phyloP scores from a whole-genome alignment of 2,113 vertebrate species.

The Ictidomys tridecemlineatus region DNA sequence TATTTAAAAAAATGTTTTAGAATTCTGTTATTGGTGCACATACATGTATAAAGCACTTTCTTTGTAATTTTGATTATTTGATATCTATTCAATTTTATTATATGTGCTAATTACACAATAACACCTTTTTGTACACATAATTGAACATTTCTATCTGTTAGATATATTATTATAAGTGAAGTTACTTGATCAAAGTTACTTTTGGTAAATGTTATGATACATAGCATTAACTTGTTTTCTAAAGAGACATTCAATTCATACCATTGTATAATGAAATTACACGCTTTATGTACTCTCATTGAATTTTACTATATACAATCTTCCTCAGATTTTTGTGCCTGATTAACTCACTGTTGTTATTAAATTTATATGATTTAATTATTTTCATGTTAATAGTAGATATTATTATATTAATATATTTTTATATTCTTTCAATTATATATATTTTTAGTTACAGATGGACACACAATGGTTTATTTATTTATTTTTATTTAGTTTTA shows the following conservation, averaged over 20 bases:
- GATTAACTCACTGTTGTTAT: background rate
- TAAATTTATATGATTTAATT: background rate
- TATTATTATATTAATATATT: background rate
- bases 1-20: background rate
- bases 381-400: background rate
- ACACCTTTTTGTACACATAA: background rate
- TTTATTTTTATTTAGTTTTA: too few species aligned
- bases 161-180: background rate
- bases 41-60: background rate
- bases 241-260: background rate
- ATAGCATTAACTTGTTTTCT: background rate
- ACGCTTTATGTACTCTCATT: background rate
- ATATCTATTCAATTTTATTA: background rate
- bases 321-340: background rate
- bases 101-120: background rate
- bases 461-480: too few species aligned
- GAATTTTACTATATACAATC: too few species aligned
- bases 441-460: too few species aligned
- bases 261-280: background rate
- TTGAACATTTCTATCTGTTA: background rate
- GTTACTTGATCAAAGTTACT: background rate
- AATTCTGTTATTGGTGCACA: background rate
- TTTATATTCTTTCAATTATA: background rate
- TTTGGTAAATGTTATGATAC: background rate
- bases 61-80: background rate